A percentile compares a stretch with the other conserved stretches of the same genome.
phyloP scores from a whole-genome alignment of 1,140 invertebrate genomes.

The Leucophenga varia region DNA sequence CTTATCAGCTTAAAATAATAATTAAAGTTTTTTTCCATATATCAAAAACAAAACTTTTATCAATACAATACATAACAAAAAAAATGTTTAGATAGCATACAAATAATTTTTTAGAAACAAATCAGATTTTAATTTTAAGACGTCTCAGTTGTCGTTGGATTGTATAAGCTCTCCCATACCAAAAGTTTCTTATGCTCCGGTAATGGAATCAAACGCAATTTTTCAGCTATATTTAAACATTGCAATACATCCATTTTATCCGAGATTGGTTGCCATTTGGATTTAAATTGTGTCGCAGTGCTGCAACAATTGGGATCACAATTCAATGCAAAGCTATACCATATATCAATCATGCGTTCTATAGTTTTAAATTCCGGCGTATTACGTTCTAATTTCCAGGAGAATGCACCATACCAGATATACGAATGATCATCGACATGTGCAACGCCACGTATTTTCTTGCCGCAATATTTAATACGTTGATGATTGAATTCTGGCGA shows the following conservation, averaged over 20 bases:
- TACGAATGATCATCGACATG: slow-evolving; percentile 69
- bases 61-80: no score
- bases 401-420: slow-evolving; percentile 60
- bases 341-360: slow-evolving; percentile 57
- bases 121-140: no score
- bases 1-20: not conserved
- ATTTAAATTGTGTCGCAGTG: slow-evolving; percentile 6
- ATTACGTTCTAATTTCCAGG: slow-evolving; percentile 49
- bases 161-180: slow-evolving; percentile 41
- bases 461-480: slow-evolving; percentile 40
- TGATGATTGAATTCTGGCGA: slow-evolving; percentile 43
- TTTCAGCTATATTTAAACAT: slow-evolving; percentile 55
- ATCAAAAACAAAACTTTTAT: no score
- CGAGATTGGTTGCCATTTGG: slow-evolving; percentile 35
- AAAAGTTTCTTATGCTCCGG: slow-evolving; percentile 48
- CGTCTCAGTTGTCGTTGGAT: not conserved
- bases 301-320: slow-evolving; percentile 46
- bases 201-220: slow-evolving; percentile 41
- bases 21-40: not conserved
- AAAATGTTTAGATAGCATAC: no score
- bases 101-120: no score
- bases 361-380: slow-evolving; percentile 50
- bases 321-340: slow-evolving; percentile 52
- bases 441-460: slow-evolving; percentile 57
- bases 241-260: slow-evolving; percentile 28